These are phyloP conservation scores for Brachymystax lenok DNA, from an alignment of 2,797 vertebrate species.

Conservation along the genomic window DNA sequence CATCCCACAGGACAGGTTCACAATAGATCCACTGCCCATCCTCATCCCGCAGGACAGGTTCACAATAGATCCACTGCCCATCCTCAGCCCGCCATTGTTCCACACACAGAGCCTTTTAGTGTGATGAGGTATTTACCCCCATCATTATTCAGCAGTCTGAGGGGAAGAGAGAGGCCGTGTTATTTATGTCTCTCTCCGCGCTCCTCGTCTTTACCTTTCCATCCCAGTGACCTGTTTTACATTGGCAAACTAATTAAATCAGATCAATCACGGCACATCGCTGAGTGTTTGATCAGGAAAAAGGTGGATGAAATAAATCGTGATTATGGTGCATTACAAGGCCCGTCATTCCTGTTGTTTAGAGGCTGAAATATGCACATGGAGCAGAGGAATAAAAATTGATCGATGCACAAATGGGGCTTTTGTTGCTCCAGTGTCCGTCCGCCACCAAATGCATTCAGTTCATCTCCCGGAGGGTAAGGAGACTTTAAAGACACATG, in stretches of 20 bases:
- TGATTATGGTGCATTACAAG: slow-evolving; percentile 82
- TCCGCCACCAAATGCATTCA: slow-evolving; percentile 45
- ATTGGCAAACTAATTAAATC: slow-evolving; percentile 94
- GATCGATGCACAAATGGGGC: slow-evolving; percentile 66
- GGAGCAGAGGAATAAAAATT: slow-evolving; percentile 69
- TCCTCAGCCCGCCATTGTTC: slow-evolving; percentile 75
- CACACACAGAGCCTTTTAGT: slow-evolving; percentile 91
- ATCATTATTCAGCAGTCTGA: slow-evolving; percentile 86
- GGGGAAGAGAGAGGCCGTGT: slow-evolving; percentile 61
- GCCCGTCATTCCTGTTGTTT: slow-evolving; percentile 78
- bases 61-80: slow-evolving; percentile 64
- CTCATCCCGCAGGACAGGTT: slow-evolving; percentile 50
- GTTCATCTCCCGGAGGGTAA: slow-evolving; percentile 48
- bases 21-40: background rate
- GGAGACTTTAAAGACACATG: slow-evolving; percentile 10
- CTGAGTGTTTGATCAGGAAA: slow-evolving; percentile 78
- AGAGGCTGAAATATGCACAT: slow-evolving; percentile 77
- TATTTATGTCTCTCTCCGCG: slow-evolving; percentile 87
- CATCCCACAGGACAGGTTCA: slow-evolving; percentile 61
- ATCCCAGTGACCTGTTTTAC: slow-evolving; percentile 87
- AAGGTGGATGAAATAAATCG: slow-evolving; percentile 85
- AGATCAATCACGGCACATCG: slow-evolving; percentile 80
- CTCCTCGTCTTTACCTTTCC: slow-evolving; percentile 82
- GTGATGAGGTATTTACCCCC: slow-evolving; percentile 91
- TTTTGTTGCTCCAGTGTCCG: slow-evolving; percentile 32